phyloP scores from a whole-genome alignment of 2,113 vertebrate genomes.

The Pollimyrus isidori region DNA sequence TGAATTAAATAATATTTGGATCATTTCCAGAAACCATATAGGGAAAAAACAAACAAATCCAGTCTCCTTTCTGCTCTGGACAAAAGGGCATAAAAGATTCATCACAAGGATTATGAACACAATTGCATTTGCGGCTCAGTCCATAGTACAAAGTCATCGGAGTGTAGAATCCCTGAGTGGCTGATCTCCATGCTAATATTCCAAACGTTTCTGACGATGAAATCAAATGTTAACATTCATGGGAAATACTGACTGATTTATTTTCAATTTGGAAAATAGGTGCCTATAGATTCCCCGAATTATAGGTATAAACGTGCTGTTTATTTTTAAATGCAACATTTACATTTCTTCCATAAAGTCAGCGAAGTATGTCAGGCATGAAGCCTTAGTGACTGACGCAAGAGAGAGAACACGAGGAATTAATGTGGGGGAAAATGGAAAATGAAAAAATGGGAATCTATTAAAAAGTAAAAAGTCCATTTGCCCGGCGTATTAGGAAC shows the following conservation, averaged over 20 bases:
- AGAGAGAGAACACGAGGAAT: neutral
- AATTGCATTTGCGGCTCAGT: neutral
- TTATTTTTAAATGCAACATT: neutral
- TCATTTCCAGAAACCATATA: neutral
- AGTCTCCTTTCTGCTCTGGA: neutral
- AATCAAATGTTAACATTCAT: neutral
- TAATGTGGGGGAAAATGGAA: conserved; percentile 6
- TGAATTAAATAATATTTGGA: neutral
- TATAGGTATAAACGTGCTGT: neutral
- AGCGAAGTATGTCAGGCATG: neutral
- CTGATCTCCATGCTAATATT: neutral
- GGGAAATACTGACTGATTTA: neutral
- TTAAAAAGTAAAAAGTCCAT: conserved; percentile 12
- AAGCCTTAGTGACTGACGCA: neutral
- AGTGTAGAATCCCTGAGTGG: neutral
- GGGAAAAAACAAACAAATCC: neutral
- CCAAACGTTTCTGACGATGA: neutral
- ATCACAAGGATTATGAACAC: neutral
- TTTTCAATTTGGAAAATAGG: neutral
- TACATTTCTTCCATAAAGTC: neutral
- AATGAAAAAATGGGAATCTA: neutral
- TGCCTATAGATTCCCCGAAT: neutral
- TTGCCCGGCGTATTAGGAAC: neutral
- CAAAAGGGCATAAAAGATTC: neutral
- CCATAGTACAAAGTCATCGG: neutral